A percentile compares a stretch with the other conserved stretches of the same genome.
Evolutionary conservation across 1,140 invertebrate species (phyloP).

Genomic region (Drosophila kurseongensis): DNA sequence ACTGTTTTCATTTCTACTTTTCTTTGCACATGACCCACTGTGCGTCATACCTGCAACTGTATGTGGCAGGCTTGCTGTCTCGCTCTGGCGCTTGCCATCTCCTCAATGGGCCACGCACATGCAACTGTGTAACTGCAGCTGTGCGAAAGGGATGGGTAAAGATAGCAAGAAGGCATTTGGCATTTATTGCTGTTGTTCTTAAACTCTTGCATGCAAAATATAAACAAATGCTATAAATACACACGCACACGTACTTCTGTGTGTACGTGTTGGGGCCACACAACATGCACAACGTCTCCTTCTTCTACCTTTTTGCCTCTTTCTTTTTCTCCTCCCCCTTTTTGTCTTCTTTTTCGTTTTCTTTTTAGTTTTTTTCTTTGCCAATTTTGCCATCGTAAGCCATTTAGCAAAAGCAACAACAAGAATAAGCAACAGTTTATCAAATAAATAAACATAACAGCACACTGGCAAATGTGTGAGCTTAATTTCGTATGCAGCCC

Average conservation of each 20-base stretch:
- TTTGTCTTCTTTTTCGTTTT: constrained; percentile 11
- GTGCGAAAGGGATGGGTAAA: constrained; percentile 5
- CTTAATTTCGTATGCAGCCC: constrained; percentile 71
- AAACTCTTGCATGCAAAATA: constrained; percentile 68
- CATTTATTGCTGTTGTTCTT: constrained; percentile 36
- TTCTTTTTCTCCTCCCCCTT: not conserved
- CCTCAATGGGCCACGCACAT: constrained; percentile 47
- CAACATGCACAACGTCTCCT: constrained; percentile 40
- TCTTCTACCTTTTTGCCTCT: not conserved
- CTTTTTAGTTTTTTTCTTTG: constrained; percentile 24
- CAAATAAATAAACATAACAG: constrained; percentile 80
- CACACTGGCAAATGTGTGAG: constrained; percentile 41
- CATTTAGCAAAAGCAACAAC: constrained; percentile 11
- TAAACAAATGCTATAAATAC: constrained; percentile 83
- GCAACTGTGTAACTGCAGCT: constrained; percentile 19
- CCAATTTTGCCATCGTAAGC: constrained; percentile 63
- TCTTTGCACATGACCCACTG: constrained; percentile 15
- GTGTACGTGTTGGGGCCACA: constrained; percentile 49
- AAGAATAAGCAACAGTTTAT: constrained; percentile 43
- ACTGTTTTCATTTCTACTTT: not conserved
- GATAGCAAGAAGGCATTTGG: not conserved
- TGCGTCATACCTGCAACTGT: constrained; percentile 33
- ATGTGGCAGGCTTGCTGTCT: constrained; percentile 23
- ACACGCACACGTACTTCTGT: constrained; percentile 48
- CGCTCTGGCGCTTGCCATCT: constrained; percentile 26